Evolutionary conservation across 2,888 invertebrate species (phyloP).

Genomic region (Plebejus melissa): DNA sequence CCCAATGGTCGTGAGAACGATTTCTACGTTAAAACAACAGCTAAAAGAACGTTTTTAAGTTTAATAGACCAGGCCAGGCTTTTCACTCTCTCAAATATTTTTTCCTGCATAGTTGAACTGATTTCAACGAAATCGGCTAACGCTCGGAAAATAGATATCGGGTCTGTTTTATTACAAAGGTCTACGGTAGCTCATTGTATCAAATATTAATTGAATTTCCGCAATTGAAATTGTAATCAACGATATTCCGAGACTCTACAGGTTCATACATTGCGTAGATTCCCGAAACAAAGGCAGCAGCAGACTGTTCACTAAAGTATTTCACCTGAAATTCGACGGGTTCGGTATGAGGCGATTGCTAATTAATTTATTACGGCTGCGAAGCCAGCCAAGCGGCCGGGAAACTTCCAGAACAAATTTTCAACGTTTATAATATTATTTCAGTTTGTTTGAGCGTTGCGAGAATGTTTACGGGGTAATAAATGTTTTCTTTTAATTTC

Average conservation of each 20-base stretch:
- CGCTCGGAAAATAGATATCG: no score
- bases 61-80: no score
- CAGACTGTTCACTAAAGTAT: constrained; percentile 39
- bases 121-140: no score
- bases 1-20: no score
- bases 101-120: background rate
- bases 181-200: background rate
- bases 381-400: constrained; percentile 32
- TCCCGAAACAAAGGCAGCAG: constrained; percentile 50
- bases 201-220: constrained; percentile 3
- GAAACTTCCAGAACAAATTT: constrained; percentile 36
- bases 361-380: constrained; percentile 56
- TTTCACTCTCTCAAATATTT: no score
- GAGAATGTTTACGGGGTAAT: constrained; percentile 32
- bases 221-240: constrained; percentile 7
- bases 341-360: constrained; percentile 44
- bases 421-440: constrained; percentile 34
- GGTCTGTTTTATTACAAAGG: no score
- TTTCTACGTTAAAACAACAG: no score
- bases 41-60: no score
- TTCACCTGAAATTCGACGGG: constrained; percentile 36
- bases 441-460: constrained; percentile 33
- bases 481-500: constrained; percentile 8
- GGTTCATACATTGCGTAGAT: constrained; percentile 44
- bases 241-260: background rate